Percentiles rank a stretch among this genome's conserved stretches.
Conservation (phyloP, 2,797 vertebrate species). For the Chrosomus eos region DNA sequence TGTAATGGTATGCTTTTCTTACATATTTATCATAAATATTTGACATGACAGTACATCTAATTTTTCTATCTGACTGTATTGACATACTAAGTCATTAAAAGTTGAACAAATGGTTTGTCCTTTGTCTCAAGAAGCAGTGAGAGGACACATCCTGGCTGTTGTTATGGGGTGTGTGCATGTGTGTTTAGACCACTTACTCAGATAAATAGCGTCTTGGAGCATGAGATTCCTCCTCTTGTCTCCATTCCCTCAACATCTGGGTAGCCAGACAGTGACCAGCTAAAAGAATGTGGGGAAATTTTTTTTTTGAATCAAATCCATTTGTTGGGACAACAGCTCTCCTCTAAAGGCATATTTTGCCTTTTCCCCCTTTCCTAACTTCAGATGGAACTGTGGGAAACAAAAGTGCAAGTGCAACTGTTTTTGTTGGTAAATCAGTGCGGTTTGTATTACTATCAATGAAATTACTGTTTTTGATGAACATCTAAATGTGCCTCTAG, state of each 20-base stretch:
- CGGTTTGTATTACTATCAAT: background rate
- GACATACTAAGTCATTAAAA: background rate
- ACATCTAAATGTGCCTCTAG: slow-evolving; percentile 29
- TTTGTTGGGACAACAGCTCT: background rate
- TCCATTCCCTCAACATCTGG: slow-evolving; percentile 72
- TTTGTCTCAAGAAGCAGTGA: background rate
- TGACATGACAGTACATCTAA: background rate
- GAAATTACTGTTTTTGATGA: slow-evolving; percentile 31
- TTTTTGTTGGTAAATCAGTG: slow-evolving; percentile 15
- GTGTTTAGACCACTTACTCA: slow-evolving; percentile 70
- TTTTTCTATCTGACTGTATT: slow-evolving; percentile 1
- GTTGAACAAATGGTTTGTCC: background rate
- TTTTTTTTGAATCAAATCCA: slow-evolving; percentile 28
- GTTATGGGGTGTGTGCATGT: background rate
- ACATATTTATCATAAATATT: background rate
- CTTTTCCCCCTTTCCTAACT: background rate
- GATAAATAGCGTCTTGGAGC: slow-evolving; percentile 64
- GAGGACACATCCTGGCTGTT: slow-evolving; percentile 2
- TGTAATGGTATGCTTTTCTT: background rate
- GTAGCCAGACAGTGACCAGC: slow-evolving; percentile 73
- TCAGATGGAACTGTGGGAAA: slow-evolving; percentile 14
- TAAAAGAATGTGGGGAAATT: slow-evolving; percentile 57
- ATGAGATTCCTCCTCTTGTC: slow-evolving; percentile 57
- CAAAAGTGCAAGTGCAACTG: background rate
- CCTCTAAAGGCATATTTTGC: background rate